Evolutionary conservation across 2,113 vertebrate genomes (phyloP), one percentile per base, ranked within the genome.

Genomic region (Anarrhichthys ocellatus): DNA sequence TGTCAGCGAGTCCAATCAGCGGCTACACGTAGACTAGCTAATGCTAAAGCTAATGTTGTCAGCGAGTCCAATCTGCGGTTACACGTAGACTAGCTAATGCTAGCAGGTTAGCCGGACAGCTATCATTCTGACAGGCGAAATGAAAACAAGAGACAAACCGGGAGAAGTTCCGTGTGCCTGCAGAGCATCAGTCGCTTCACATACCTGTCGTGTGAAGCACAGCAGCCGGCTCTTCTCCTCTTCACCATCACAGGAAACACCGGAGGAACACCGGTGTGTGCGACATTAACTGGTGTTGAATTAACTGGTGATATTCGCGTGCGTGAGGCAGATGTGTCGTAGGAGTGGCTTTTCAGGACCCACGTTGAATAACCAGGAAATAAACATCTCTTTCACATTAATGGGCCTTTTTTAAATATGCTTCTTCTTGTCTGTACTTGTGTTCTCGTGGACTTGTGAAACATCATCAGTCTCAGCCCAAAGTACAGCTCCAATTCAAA

Each of bases 131-230:
- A 34, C 34, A 34, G 34, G 34, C 34, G 34, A 34, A 34, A 34
- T 6, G 36, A 62, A 44, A 61, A 34, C 48, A 9, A 34, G 32
- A 9, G 0, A 2, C 4, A 7, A 20, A 18, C 6, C 13, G 8
- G 0, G 22, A 8, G 9, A 27, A 9, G 36, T 8, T 24, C 1
- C 34, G 34, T 10, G 36, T 0, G 15, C 15, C 64, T 0, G 20
- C 24, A 14, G 27, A 22, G 18, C 1, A 15, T 7, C 17, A 0
- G 65, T 0, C 5, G 59, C 27, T 1, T 34, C 27, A n/a, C 67
- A 24, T 93, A 95, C 94, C 94, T 93, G 92, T 93, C 65, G 83
- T 79, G 17, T 75, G 75, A 90, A 82, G 82, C 81, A 78, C 89
- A 75, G 90, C 91, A 11, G 82, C 83, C 84, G 81, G 75, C 11